phyloP scores from a whole-genome alignment of 2,888 invertebrate species.

The Stictocephala bisonia region DNA sequence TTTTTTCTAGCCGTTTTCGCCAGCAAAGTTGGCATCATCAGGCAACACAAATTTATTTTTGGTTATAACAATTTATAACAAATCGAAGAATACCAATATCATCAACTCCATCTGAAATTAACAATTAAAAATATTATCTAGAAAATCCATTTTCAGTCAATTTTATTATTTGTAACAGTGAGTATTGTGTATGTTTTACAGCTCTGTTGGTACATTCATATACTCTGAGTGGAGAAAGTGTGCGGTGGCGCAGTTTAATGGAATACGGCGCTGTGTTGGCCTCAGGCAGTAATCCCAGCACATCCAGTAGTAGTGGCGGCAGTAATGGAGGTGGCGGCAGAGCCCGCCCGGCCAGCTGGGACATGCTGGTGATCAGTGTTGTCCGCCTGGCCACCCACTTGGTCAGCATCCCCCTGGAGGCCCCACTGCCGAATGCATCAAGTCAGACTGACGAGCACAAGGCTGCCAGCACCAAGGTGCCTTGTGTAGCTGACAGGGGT shows the following conservation, averaged over 20 bases:
- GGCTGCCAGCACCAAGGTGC: constrained; percentile 67
- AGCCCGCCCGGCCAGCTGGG: constrained; percentile 60
- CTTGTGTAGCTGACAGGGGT: constrained; percentile 82
- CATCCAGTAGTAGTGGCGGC: not conserved
- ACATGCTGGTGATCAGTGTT: constrained; percentile 77
- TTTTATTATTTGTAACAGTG: too few species aligned
- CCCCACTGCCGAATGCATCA: constrained; percentile 62
- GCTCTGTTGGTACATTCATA: constrained; percentile 46
- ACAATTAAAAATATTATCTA: too few species aligned
- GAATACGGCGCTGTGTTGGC: not conserved
- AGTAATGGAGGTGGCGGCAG: not conserved
- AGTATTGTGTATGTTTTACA: not conserved
- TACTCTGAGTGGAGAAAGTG: constrained; percentile 46
- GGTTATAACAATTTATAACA: too few species aligned
- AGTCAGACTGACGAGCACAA: constrained; percentile 89
- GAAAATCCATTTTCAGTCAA: too few species aligned
- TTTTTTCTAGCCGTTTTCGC: too few species aligned
- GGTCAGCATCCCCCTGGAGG: constrained; percentile 72
- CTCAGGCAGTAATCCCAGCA: constrained; percentile 60
- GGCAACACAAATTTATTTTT: too few species aligned
- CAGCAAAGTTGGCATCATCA: too few species aligned
- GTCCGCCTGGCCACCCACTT: constrained; percentile 75
- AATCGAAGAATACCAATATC: too few species aligned
- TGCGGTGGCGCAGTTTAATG: constrained; percentile 61
- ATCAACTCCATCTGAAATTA: too few species aligned